phyloP scores from a whole-genome alignment of 1,140 invertebrate species.

The Bombus balteatus region DNA sequence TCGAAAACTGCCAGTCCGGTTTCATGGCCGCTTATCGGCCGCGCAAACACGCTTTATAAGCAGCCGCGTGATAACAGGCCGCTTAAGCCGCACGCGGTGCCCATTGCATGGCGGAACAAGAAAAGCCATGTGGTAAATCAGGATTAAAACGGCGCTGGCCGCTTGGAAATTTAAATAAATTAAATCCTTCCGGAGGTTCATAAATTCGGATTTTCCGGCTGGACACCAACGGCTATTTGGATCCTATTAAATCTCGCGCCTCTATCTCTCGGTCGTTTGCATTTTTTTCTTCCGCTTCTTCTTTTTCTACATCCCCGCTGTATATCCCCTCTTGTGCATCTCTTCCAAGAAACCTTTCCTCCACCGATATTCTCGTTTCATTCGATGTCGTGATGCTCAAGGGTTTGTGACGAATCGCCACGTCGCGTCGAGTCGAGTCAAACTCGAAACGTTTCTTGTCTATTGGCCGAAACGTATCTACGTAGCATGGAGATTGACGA shows the following conservation, averaged over 20 bases:
- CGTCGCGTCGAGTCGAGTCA: too few relatives aligned
- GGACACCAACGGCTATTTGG: conserved; percentile 60
- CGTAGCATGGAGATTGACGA: background rate
- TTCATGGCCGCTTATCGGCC: conserved; percentile 3
- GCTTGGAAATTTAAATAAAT: conserved; percentile 71
- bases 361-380: background rate
- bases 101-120: conserved; percentile 52
- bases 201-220: conserved; percentile 68
- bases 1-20: background rate
- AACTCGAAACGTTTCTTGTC: too few relatives aligned
- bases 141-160: conserved; percentile 63
- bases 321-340: background rate
- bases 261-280: background rate
- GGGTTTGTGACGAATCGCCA: background rate
- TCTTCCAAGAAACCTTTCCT: background rate
- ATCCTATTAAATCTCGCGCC: conserved; percentile 62
- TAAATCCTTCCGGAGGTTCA: conserved; percentile 67
- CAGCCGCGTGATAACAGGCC: conserved; percentile 56
- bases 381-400: background rate
- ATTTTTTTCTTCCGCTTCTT: background rate
- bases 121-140: conserved; percentile 72
- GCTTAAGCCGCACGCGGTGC: conserved; percentile 38
- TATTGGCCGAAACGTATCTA: too few relatives aligned
- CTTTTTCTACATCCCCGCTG: too few relatives aligned
- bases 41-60: conserved; percentile 29